Evolutionary conservation across 2,113 vertebrate genomes (phyloP).

Genomic region (Peucedramus taeniatus): DNA sequence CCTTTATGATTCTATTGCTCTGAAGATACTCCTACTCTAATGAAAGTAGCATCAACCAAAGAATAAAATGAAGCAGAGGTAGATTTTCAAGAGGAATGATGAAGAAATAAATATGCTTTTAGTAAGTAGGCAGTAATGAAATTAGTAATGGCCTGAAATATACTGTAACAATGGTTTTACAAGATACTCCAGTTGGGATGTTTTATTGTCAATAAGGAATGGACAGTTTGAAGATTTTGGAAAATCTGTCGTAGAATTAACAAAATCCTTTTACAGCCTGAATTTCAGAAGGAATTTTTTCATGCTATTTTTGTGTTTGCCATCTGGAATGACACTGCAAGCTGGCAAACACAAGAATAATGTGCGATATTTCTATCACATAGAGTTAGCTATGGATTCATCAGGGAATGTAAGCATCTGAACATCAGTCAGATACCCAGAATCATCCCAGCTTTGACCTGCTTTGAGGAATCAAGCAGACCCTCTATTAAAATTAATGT

Average conservation of each 20-base stretch:
- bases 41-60: background rate
- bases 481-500: background rate
- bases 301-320: constrained; percentile 65
- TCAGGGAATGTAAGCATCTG: constrained; percentile 25
- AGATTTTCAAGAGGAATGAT: background rate
- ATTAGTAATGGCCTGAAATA: constrained; percentile 21
- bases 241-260: constrained; percentile 16
- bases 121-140: background rate
- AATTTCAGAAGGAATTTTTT: constrained; percentile 51
- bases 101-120: constrained; percentile 21
- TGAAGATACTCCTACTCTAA: constrained; percentile 48
- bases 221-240: background rate
- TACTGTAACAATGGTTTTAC: constrained; percentile 14
- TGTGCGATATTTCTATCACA: constrained; percentile 51
- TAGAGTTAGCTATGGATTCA: constrained; percentile 15
- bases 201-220: background rate
- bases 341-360: constrained; percentile 59
- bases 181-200: background rate
- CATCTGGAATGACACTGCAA: constrained; percentile 70
- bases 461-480: background rate
- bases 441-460: constrained; percentile 49
- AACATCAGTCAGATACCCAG: constrained; percentile 4
- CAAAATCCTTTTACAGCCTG: constrained; percentile 20
- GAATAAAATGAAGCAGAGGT: background rate
- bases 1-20: constrained; percentile 52